A percentile compares a stretch with the other conserved stretches of the same genome.
Evolutionary conservation across 2,797 vertebrate species (phyloP).

Genomic region (Numenius phaeopus): DNA sequence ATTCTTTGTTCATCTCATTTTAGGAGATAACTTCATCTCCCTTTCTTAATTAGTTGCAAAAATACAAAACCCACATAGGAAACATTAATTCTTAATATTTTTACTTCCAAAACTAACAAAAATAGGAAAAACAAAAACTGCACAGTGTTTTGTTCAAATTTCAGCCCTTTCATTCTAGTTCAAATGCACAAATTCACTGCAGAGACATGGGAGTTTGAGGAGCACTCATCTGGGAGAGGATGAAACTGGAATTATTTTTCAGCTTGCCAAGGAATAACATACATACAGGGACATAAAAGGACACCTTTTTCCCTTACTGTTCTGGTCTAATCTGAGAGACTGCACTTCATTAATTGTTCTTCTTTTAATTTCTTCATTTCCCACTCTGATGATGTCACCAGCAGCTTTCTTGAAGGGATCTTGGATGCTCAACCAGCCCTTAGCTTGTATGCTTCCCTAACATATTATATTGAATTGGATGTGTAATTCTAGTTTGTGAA

Average conservation of each 20-base stretch:
- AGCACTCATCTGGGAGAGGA: not conserved
- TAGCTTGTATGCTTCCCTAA: not conserved
- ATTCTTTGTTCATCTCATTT: not conserved
- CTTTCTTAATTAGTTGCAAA: not conserved
- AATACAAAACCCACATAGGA: not conserved
- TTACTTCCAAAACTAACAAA: not conserved
- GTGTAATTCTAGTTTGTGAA: not conserved
- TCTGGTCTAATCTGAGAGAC: not conserved
- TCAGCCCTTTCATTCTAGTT: not conserved
- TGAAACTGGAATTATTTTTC: not conserved
- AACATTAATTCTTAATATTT: not conserved
- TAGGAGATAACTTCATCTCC: not conserved
- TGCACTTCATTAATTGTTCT: not conserved
- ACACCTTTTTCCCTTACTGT: not conserved
- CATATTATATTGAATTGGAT: not conserved
- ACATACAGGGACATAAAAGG: not conserved
- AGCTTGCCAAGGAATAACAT: not conserved
- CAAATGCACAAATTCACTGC: not conserved
- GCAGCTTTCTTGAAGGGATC: not conserved
- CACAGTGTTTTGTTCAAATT: not conserved
- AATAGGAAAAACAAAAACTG: not conserved
- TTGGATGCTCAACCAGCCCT: not conserved
- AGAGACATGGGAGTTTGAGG: not conserved
- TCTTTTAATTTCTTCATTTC: not conserved
- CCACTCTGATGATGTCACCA: rapidly evolving